Evolutionary conservation across 1,140 invertebrate species (phyloP).

Genomic region (Diorhabda sublineata): DNA sequence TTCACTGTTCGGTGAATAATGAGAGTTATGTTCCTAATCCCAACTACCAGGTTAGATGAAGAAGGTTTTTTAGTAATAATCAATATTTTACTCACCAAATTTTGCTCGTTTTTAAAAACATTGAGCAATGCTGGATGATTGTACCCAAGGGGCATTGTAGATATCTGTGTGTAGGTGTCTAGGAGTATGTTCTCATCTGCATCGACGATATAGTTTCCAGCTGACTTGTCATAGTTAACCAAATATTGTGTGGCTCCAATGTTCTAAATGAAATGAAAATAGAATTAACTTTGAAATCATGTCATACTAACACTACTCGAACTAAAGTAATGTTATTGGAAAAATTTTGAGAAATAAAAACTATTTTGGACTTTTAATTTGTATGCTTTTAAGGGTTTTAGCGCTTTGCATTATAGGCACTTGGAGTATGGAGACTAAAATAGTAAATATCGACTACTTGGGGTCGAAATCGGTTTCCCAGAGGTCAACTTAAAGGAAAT

Average conservation of each 20-base stretch:
- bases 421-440: too few relatives aligned
- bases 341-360: not conserved
- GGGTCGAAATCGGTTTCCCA: too few relatives aligned
- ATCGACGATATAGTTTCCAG: constrained; percentile 94
- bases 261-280: constrained; percentile 4
- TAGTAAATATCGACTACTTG: too few relatives aligned
- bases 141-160: constrained; percentile 93
- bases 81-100: constrained; percentile 59
- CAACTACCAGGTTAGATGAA: too few relatives aligned
- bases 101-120: constrained; percentile 68
- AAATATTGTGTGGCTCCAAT: constrained; percentile 73
- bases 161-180: constrained; percentile 96
- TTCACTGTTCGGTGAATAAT: too few relatives aligned
- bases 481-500: too few relatives aligned
- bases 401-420: too few relatives aligned
- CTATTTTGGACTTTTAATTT: not conserved
- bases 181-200: constrained; percentile 89
- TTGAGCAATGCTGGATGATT: constrained; percentile 88
- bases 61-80: too few relatives aligned
- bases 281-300: too few relatives aligned
- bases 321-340: not conserved
- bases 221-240: constrained; percentile 90
- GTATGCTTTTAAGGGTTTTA: too few relatives aligned
- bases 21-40: too few relatives aligned
- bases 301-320: constrained; percentile 24